phyloP scores from a whole-genome alignment of 2,797 vertebrate genomes.

The Sebastes itinus region DNA sequence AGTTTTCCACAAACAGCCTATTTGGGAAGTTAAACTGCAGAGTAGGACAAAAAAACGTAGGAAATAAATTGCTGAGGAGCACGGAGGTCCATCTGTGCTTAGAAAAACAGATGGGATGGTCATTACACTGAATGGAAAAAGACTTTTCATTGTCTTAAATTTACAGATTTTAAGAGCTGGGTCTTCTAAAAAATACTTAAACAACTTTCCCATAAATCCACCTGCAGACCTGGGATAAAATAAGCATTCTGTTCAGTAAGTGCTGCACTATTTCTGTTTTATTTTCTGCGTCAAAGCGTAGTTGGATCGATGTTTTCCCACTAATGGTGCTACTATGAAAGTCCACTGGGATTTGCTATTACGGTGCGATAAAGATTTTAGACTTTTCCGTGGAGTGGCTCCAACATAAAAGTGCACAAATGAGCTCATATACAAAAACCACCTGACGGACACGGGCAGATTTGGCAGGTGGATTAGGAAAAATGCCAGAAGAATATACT shows the following conservation, averaged over 20 bases:
- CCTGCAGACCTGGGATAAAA: slow-evolving; percentile 5
- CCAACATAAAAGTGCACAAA: slow-evolving; percentile 1
- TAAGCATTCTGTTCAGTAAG: slow-evolving; percentile 25
- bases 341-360: slow-evolving; percentile 27
- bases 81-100: neutral
- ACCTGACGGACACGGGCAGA: neutral
- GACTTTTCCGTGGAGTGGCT: neutral
- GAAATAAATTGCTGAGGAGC: neutral
- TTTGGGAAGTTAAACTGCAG: neutral
- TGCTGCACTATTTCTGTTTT: slow-evolving; percentile 38
- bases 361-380: slow-evolving; percentile 26
- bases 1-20: neutral
- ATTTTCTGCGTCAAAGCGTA: slow-evolving; percentile 20
- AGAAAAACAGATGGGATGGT: too few relatives aligned
- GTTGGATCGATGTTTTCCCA: slow-evolving; percentile 58
- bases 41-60: neutral
- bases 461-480: neutral
- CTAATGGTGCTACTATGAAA: slow-evolving; percentile 44
- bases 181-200: neutral
- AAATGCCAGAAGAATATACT: neutral
- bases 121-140: neutral
- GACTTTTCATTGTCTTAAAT: neutral
- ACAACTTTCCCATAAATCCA: neutral
- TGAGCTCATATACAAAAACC: neutral
- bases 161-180: neutral